A percentile compares a stretch with the other conserved stretches of the same genome.
Evolutionary conservation across 1,140 invertebrate species (phyloP).

Genomic region (Drosophila fuyamai): DNA sequence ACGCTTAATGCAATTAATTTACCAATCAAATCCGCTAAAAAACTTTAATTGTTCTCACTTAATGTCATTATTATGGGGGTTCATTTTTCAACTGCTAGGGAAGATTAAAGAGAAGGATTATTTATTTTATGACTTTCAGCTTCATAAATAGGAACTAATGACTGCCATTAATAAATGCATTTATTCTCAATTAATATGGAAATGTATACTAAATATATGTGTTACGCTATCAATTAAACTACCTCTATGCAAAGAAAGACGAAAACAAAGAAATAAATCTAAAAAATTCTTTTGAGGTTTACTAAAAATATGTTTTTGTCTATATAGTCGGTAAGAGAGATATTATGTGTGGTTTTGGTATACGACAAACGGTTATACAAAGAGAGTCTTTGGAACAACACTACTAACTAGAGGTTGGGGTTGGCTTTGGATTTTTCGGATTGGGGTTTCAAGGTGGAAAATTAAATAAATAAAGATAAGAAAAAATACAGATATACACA

Average conservation of each 20-base stretch:
- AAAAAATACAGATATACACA: constrained; percentile 11
- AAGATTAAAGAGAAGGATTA: constrained; percentile 65
- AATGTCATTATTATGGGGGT: constrained; percentile 26
- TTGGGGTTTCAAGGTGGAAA: neutral
- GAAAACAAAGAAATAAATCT: constrained; percentile 29
- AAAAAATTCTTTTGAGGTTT: constrained; percentile 33
- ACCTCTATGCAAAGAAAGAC: constrained; percentile 29
- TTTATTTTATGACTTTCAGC: constrained; percentile 45
- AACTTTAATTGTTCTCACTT: constrained; percentile 28
- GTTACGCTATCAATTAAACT: constrained; percentile 32
- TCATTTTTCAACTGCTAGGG: constrained; percentile 58
- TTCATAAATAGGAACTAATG: constrained; percentile 55
- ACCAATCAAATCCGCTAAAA: constrained; percentile 66
- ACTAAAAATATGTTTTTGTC: constrained; percentile 35
- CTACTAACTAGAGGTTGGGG: constrained; percentile 56
- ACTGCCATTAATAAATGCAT: constrained; percentile 57
- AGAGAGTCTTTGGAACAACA: constrained; percentile 54
- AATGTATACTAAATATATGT: constrained; percentile 45
- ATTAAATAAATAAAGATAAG: constrained; percentile 26
- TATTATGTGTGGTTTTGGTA: constrained; percentile 60
- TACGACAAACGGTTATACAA: constrained; percentile 57
- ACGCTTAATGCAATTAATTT: constrained; percentile 55
- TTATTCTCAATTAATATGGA: constrained; percentile 39
- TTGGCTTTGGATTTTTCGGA: constrained; percentile 10
- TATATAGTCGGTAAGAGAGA: constrained; percentile 42